Conservation (phyloP, 2,888 invertebrate genomes). For the Drosophila paucipuncta region DNA sequence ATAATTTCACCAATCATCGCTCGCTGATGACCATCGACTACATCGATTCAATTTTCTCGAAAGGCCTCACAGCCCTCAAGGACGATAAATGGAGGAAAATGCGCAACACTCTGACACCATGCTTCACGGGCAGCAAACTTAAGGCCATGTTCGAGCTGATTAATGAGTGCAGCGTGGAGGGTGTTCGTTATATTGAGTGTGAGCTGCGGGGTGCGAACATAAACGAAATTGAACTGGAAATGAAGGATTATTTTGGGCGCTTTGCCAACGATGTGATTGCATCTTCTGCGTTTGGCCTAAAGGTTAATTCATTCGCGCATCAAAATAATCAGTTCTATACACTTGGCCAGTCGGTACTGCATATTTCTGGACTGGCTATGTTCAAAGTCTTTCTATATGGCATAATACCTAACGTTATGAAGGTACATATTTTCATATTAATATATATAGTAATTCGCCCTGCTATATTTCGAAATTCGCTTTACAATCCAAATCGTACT, state of each 20-base stretch:
- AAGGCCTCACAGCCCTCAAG: conserved; percentile 85
- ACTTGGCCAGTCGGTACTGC: conserved; percentile 85
- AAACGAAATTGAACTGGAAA: conserved; percentile 73
- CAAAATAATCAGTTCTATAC: conserved; percentile 86
- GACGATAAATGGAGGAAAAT: conserved; percentile 85
- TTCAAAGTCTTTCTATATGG: conserved; percentile 68
- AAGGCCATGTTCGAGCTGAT: conserved; percentile 85
- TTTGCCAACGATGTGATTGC: conserved; percentile 85
- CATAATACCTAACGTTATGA: conserved; percentile 67
- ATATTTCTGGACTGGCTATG: conserved; percentile 71
- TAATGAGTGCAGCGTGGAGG: conserved; percentile 72
- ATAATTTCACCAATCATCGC: conserved; percentile 86
- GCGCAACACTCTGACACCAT: conserved; percentile 85
- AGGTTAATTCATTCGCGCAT: conserved; percentile 86
- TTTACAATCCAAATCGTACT: neutral
- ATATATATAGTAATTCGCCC: neutral
- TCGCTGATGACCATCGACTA: conserved; percentile 37
- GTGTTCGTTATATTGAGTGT: conserved; percentile 52
- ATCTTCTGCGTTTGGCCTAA: conserved; percentile 85
- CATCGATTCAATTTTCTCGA: conserved; percentile 86
- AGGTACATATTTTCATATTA: conserved; percentile 48
- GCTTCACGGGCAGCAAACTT: conserved; percentile 86
- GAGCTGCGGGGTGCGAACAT: conserved; percentile 27
- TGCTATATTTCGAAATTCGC: neutral
- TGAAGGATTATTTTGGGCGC: conserved; percentile 83